A percentile compares a stretch with the other conserved stretches of the same genome.
phyloP scores from a whole-genome alignment of 92 coral and sea anemone species.

The Chrysogorgia sp. region DNA sequence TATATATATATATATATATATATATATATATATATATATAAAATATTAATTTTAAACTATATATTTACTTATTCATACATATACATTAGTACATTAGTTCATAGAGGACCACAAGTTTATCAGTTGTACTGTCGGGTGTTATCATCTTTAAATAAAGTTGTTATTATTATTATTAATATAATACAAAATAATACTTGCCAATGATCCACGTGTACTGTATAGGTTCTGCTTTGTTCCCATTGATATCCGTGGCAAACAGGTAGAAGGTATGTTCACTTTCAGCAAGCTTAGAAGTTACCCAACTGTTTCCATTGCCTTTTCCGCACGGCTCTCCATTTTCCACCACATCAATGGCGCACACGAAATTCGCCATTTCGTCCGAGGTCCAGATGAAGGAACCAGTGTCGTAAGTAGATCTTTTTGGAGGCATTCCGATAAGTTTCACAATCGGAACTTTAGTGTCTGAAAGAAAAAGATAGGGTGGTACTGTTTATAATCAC shows the following conservation, averaged over 20 bases:
- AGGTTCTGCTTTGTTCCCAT: constrained; percentile 71
- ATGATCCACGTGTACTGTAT: constrained; percentile 64
- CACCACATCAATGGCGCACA: constrained; percentile 28
- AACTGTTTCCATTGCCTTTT: not conserved
- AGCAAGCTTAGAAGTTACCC: not conserved
- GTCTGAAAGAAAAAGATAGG: constrained; percentile 2
- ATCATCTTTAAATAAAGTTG: no score
- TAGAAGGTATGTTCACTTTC: constrained; percentile 49
- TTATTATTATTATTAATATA: no score
- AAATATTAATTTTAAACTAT: no score
- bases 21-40: no score
- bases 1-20: no score
- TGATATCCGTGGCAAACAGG: constrained; percentile 70
- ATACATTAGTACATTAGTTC: no score
- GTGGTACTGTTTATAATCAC: no score
- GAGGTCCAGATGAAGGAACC: constrained; percentile 21
- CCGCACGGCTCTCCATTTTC: constrained; percentile 18
- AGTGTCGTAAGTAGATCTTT: not conserved
- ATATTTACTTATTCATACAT: no score
- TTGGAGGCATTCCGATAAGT: constrained; percentile 17
- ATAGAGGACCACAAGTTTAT: no score
- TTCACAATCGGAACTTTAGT: constrained; percentile 27
- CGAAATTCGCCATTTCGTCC: constrained; percentile 27
- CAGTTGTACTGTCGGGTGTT: no score
- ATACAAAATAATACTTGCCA: constrained; percentile 56